phyloP scores from a whole-genome alignment of 1,140 invertebrate species.

The Nasonia longicornis region DNA sequence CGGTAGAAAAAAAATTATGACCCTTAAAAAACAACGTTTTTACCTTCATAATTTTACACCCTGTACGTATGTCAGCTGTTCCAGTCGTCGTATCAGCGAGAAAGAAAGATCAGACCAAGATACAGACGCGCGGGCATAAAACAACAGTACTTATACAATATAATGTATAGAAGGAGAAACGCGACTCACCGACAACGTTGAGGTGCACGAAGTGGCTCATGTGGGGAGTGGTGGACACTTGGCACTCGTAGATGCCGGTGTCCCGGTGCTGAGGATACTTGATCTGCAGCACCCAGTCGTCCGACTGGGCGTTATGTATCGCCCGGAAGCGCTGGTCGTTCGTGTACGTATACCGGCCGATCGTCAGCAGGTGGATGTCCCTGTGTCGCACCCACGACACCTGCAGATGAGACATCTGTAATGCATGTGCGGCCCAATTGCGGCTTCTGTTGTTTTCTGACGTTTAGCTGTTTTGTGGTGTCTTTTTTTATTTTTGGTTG shows the following conservation, averaged over 20 bases:
- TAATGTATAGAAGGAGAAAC: background rate
- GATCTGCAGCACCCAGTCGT: conserved; percentile 92
- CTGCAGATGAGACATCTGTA: conserved; percentile 80
- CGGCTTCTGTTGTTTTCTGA: conserved; percentile 17
- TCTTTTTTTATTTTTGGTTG: background rate
- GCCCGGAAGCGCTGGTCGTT: conserved; percentile 90
- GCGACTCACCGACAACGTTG: conserved; percentile 85
- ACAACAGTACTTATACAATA: background rate
- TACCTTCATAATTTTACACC: too few relatives aligned
- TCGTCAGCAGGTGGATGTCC: conserved; percentile 88
- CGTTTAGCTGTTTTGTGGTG: background rate
- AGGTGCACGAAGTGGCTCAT: conserved; percentile 89
- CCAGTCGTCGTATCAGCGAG: too few relatives aligned
- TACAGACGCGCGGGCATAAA: background rate
- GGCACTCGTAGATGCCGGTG: conserved; percentile 90
- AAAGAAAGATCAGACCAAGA: too few relatives aligned
- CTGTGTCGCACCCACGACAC: conserved; percentile 91
- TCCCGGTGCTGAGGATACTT: conserved; percentile 87
- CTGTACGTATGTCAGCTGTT: too few relatives aligned
- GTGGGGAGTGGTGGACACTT: conserved; percentile 89
- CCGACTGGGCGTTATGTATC: conserved; percentile 84
- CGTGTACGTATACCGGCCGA: conserved; percentile 92
- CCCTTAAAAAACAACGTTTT: too few relatives aligned
- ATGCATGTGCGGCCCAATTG: conserved; percentile 50
- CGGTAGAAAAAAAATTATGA: too few relatives aligned